phyloP scores from a whole-genome alignment of 2,113 vertebrate species.

The Melanocharis versteri region DNA sequence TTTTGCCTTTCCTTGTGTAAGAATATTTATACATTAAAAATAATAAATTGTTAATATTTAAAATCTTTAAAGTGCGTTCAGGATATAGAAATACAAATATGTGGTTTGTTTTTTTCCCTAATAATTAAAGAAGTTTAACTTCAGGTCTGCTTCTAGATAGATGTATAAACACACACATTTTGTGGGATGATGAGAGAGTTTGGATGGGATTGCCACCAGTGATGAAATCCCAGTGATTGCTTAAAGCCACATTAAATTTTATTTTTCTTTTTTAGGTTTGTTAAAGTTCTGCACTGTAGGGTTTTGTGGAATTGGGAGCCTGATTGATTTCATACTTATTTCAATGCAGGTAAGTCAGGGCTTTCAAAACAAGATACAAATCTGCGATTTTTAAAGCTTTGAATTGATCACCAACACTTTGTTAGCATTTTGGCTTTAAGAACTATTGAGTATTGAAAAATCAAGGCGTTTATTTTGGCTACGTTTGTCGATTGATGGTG shows the following conservation, averaged over 20 bases:
- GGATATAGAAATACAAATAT: not conserved
- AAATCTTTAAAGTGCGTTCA: not conserved
- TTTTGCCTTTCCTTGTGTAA: not conserved
- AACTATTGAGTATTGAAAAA: not conserved
- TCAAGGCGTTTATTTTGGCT: constrained; percentile 1
- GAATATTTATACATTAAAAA: not conserved
- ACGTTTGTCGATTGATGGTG: not conserved
- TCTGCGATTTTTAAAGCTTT: not conserved
- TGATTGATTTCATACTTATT: constrained; percentile 96
- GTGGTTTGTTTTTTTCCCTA: not conserved
- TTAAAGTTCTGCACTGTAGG: constrained; percentile 98
- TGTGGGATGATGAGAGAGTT: not conserved
- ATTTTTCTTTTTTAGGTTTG: constrained; percentile 78
- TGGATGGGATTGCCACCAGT: not conserved
- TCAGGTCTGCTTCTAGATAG: not conserved
- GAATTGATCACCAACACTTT: not conserved
- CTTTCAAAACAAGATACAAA: not conserved
- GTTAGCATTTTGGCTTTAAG: not conserved
- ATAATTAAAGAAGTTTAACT: not conserved
- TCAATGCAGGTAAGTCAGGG: constrained; percentile 90
- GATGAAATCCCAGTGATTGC: not conserved
- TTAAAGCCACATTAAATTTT: not conserved
- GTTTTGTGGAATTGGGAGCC: constrained; percentile 96
- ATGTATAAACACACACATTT: not conserved
- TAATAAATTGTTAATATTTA: not conserved